phyloP scores from a whole-genome alignment of 2,797 vertebrate genomes.

The Alectoris magna region DNA sequence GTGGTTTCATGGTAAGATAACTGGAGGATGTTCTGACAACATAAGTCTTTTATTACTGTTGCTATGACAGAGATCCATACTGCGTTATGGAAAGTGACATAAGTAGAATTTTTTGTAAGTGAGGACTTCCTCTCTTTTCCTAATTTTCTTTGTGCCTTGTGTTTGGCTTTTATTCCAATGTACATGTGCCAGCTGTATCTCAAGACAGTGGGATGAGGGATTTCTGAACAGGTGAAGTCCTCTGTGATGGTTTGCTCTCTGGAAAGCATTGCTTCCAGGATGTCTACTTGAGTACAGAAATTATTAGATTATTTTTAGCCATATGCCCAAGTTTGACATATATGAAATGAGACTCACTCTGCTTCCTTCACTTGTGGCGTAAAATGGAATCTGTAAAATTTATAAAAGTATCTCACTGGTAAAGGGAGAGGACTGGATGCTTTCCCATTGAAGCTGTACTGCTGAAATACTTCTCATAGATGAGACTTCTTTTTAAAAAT shows the following conservation, averaged over 20 bases:
- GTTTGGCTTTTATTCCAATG: neutral
- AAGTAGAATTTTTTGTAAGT: neutral
- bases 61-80: neutral
- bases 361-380: neutral
- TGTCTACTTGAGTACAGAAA: neutral
- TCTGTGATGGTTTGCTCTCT: neutral
- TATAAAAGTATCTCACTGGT: neutral
- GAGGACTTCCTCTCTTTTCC: neutral
- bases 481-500: neutral
- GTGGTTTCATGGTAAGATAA: neutral
- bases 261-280: neutral
- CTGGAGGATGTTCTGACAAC: neutral
- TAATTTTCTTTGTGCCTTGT: neutral
- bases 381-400: neutral
- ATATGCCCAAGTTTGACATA: neutral
- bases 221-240: neutral
- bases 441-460: neutral
- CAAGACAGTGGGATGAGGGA: neutral
- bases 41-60: neutral
- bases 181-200: neutral
- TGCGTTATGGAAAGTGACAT: neutral
- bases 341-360: neutral
- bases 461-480: neutral
- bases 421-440: neutral
- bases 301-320: neutral